Conservation (phyloP, 2,113 vertebrate genomes). For the Heteronetta atricapilla region DNA sequence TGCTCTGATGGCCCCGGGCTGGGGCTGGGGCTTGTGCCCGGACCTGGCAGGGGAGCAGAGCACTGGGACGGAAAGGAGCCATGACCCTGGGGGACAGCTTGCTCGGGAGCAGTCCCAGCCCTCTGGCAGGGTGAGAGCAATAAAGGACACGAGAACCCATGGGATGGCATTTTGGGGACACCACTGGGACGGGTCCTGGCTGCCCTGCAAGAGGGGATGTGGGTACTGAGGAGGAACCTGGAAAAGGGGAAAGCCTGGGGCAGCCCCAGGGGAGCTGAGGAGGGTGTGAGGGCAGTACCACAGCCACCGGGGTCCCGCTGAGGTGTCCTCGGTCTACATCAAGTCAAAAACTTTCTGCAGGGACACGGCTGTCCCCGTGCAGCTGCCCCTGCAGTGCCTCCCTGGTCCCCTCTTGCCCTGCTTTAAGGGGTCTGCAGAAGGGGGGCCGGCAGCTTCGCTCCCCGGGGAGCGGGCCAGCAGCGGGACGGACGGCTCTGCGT, state of each 20-base stretch:
- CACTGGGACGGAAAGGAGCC: background rate
- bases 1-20: background rate
- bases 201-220: background rate
- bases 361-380: background rate
- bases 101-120: background rate
- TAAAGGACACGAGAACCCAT: background rate
- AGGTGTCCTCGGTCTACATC: background rate
- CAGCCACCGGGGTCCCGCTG: rapidly evolving
- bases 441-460: background rate
- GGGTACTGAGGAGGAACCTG: background rate
- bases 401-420: background rate
- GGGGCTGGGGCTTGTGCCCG: background rate
- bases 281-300: background rate
- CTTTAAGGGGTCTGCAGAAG: background rate
- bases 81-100: rapidly evolving
- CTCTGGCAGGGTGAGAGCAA: rapidly evolving
- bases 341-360: background rate
- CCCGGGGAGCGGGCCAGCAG: background rate
- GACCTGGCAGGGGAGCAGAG: background rate
- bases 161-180: background rate
- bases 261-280: background rate
- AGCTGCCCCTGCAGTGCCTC: constrained; percentile 21
- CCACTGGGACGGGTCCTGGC: background rate
- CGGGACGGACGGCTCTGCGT: background rate
- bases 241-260: background rate